Evolutionary conservation across 2,888 invertebrate genomes (phyloP), one percentile per base, ranked within the genome.

Genomic region (Caenorhabditis virilis): DNA sequence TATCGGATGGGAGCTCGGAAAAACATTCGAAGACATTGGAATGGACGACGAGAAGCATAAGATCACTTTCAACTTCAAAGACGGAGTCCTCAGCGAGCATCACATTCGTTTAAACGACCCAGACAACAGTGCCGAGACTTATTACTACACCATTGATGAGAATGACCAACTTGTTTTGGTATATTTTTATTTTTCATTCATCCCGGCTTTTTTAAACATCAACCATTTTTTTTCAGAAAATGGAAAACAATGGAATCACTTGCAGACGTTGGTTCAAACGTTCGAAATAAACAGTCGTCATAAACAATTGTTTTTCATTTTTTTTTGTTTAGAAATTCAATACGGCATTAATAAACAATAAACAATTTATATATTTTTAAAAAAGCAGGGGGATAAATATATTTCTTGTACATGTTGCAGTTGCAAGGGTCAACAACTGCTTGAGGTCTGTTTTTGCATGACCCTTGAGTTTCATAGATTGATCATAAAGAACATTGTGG

Each of bases 231-330:
- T 43, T 60, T 56, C 59, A 80, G 80, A 79, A 69, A 53, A 78
- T 81, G 76, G 64, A 71, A 41, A 79, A 81, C 68, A 70, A 81
- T 26, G 67, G 63, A 35, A 69, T 80, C 59, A 71, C 74, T 15
- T 77, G 78, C 58, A 69, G 74, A n/a, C 77, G 81, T 42, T 81
- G 74, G 63, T 81, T 81, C 77, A 81, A 78, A 54, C 50, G 69
- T 43, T 66, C 71, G 45, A 55, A 69, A 43, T 50, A 56, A 9
- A 30, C 30, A 30, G 13, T 9, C 6, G 6, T 30, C 30, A 30
- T 9, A 13, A 30, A 30, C 6, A 30, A 30, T 9, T 30, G 13
- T 30, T 30, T 30, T 30, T 36, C 36, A 36, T n/a, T 9, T 36
- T n/a, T n/a, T n/a, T n/a, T n/a, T n/a, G n/a, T n/a, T n/a, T n/a